A percentile compares a stretch with the other conserved stretches of the same genome.
Evolutionary conservation across 1,140 invertebrate genomes (phyloP).

Genomic region (Plodia interpunctella): DNA sequence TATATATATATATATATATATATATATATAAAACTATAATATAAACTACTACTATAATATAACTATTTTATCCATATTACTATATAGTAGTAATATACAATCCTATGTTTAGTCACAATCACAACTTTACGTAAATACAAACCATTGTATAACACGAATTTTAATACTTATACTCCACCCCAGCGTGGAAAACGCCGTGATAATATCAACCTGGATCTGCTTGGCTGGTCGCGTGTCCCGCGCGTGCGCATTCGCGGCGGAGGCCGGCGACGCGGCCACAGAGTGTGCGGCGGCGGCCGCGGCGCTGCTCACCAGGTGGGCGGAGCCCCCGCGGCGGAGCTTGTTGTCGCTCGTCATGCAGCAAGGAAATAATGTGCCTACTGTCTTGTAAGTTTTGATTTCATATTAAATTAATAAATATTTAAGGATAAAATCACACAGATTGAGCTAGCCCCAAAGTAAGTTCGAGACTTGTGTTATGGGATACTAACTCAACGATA

Average conservation of each 20-base stretch:
- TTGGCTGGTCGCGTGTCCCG: conserved; percentile 30
- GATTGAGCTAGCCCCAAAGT: no score
- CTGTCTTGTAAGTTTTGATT: conserved; percentile 30
- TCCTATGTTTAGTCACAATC: not conserved
- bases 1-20: no score
- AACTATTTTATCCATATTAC: no score
- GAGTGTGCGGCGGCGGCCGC: conserved; percentile 15
- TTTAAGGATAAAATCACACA: no score
- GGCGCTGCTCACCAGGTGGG: conserved; percentile 34
- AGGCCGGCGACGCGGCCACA: not conserved
- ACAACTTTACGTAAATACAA: no score
- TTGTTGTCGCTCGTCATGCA: conserved; percentile 37
- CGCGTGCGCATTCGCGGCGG: not conserved
- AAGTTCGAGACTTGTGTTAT: no score
- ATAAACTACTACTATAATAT: no score
- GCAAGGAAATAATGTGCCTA: conserved; percentile 29
- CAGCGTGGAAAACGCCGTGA: conserved; percentile 40
- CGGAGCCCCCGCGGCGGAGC: conserved; percentile 29
- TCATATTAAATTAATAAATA: no score
- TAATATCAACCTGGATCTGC: conserved; percentile 54
- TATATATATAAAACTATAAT: no score
- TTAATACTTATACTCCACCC: not conserved
- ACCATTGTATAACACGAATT: no score
- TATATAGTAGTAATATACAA: no score
- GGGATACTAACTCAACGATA: no score